phyloP scores from a whole-genome alignment of 2,888 invertebrate species.

The Limnephilus auricula region DNA sequence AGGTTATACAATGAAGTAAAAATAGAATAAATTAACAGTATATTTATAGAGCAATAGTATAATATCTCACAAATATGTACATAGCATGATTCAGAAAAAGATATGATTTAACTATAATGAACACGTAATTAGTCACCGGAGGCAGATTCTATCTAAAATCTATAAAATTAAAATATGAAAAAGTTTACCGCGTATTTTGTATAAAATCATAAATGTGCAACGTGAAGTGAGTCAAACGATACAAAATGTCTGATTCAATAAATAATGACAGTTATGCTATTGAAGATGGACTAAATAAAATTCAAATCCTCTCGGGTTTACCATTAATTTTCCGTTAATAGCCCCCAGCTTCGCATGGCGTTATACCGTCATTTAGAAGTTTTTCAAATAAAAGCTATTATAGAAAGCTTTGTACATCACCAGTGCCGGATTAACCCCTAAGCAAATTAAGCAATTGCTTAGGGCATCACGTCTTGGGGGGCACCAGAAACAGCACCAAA shows the following conservation, averaged over 20 bases:
- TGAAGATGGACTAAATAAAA: background rate
- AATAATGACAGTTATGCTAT: background rate
- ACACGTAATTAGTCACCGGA: background rate
- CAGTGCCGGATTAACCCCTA: no score
- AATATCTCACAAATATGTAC: no score
- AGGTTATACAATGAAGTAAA: no score
- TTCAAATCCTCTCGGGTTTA: background rate
- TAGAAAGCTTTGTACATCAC: background rate
- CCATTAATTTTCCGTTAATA: background rate
- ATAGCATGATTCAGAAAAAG: background rate
- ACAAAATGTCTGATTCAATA: no score
- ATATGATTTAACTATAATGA: background rate
- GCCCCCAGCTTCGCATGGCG: background rate
- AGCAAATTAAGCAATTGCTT: no score
- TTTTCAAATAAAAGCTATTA: background rate
- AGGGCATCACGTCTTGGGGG: no score
- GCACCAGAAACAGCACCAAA: no score
- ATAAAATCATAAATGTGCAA: no score
- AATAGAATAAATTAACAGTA: no score
- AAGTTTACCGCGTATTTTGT: no score
- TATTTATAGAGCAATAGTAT: no score
- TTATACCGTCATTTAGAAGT: background rate
- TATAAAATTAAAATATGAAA: background rate
- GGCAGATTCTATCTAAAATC: background rate
- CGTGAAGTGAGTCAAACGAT: no score